Evolutionary conservation across 2,888 invertebrate species (phyloP).

Genomic region (Athrips mouffetella): DNA sequence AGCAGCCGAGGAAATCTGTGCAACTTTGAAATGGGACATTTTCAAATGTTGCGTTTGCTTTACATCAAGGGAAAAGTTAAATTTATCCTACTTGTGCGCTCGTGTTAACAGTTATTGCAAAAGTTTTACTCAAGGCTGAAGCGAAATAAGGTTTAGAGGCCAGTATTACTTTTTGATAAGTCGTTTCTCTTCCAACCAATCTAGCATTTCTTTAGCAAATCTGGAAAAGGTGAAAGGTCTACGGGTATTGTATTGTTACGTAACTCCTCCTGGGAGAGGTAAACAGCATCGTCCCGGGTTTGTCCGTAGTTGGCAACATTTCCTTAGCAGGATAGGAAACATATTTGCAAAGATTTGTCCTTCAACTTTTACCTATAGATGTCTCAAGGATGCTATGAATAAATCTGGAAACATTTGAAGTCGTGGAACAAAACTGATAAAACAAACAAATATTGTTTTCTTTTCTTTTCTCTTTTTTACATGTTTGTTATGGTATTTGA

Average conservation of each 20-base stretch:
- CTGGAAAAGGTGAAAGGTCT: background rate
- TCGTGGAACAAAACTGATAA: background rate
- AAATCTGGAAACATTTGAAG: background rate
- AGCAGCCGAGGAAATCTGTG: conserved; percentile 14
- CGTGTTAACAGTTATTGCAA: conserved; percentile 51
- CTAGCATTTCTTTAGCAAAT: too few species aligned
- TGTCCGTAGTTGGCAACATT: conserved; percentile 2
- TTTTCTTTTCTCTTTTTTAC: too few species aligned
- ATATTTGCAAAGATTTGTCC: conserved; percentile 3
- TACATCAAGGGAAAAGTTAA: conserved; percentile 40
- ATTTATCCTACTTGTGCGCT: conserved; percentile 42
- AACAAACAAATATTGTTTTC: too few species aligned
- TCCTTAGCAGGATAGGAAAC: conserved; percentile 1
- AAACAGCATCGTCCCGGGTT: background rate
- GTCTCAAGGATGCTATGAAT: conserved; percentile 5
- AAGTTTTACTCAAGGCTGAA: conserved; percentile 42
- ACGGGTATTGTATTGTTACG: background rate
- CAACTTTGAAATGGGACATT: conserved; percentile 42
- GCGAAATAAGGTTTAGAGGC: conserved; percentile 10
- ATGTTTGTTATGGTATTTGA: too few species aligned
- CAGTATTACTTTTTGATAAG: too few species aligned
- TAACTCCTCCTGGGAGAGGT: conserved; percentile 6
- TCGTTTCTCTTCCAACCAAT: too few species aligned
- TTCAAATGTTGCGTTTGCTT: conserved; percentile 26
- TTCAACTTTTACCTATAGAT: background rate